A percentile compares a stretch with the other conserved stretches of the same genome.
Evolutionary conservation across 2,888 invertebrate species (phyloP).

Genomic region (Caenorhabditis sp.): DNA sequence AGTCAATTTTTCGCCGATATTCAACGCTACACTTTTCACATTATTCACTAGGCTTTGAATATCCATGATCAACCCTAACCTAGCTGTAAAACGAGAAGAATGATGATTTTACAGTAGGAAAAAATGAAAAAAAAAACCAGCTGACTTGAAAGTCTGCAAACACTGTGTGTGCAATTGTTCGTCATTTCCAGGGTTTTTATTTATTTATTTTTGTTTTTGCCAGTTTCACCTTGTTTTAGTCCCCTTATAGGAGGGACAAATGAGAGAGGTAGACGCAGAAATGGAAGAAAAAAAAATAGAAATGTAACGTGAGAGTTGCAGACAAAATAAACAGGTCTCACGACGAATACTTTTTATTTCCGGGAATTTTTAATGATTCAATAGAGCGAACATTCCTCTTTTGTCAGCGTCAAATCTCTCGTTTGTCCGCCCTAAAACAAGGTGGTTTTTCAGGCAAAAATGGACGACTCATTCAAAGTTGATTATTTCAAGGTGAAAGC

Average conservation of each 20-base stretch:
- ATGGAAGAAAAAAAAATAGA: no score
- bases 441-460: not conserved
- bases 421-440: no score
- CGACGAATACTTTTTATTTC: no score
- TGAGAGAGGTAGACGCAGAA: no score
- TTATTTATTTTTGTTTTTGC: not conserved
- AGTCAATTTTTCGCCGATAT: conserved; percentile 93
- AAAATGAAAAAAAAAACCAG: not conserved
- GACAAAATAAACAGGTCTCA: no score
- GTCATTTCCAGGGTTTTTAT: conserved; percentile 8
- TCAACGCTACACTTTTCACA: conserved; percentile 91
- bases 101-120: conserved; percentile 1
- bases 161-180: conserved; percentile 13
- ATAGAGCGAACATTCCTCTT: no score
- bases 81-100: conserved; percentile 4
- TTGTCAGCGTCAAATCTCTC: no score
- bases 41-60: conserved; percentile 96
- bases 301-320: no score
- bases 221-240: no score
- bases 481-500: not conserved
- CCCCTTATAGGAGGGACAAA: no score
- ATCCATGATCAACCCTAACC: conserved; percentile 24
- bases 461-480: not conserved
- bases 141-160: not conserved
- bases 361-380: no score